These are phyloP conservation scores for Drosophila recens DNA, from an alignment of 2,888 invertebrate genomes.

Conservation along the genomic window DNA sequence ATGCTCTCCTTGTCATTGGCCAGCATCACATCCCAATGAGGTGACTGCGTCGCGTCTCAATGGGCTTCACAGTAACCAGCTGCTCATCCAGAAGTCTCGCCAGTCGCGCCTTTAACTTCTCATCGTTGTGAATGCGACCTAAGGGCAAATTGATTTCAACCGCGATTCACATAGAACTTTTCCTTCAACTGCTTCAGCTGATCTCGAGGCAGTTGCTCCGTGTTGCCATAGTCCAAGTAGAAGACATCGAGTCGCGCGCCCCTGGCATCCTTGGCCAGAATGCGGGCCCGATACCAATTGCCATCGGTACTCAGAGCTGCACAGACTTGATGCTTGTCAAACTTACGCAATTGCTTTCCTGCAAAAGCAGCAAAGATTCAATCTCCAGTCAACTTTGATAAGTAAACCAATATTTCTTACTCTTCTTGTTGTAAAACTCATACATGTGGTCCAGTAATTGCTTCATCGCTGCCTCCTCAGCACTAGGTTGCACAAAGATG, in stretches of 20 bases:
- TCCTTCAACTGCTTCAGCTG: conserved; percentile 86
- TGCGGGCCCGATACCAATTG: conserved; percentile 90
- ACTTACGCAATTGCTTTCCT: conserved; percentile 84
- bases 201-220: conserved; percentile 86
- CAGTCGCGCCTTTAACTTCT: conserved; percentile 64
- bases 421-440: conserved; percentile 86
- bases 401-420: conserved; percentile 59
- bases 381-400: background rate
- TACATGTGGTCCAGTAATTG: conserved; percentile 88
- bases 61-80: conserved; percentile 75
- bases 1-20: conserved; percentile 66
- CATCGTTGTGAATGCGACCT: conserved; percentile 53
- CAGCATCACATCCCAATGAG: conserved; percentile 78
- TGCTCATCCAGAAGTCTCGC: conserved; percentile 60
- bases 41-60: conserved; percentile 80
- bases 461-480: conserved; percentile 85
- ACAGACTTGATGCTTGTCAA: conserved; percentile 87
- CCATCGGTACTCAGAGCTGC: conserved; percentile 88
- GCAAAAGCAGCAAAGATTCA: background rate
- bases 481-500: conserved; percentile 88
- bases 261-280: conserved; percentile 84
- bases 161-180: conserved; percentile 83
- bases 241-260: conserved; percentile 84
- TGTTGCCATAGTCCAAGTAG: conserved; percentile 90
- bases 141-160: conserved; percentile 83